Percentiles rank a stretch among this genome's conserved stretches.
Conservation (phyloP, 2,113 vertebrate genomes). For the Corythoichthys intestinalis region DNA sequence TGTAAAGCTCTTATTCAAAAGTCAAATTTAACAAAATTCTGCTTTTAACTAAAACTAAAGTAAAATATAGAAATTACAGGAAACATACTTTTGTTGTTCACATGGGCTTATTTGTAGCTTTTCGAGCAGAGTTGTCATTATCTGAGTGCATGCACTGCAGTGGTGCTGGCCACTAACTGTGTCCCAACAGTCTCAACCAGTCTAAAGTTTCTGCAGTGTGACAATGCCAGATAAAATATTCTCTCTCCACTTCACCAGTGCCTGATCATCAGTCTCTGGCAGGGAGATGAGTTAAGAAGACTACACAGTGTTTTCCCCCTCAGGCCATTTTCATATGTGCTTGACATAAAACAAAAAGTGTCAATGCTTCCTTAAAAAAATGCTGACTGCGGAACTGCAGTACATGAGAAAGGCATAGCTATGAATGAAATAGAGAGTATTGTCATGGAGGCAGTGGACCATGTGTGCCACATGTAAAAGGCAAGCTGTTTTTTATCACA, state of each 20-base stretch:
- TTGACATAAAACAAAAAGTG: conserved; percentile 17
- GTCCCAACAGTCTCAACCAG: conserved; percentile 48
- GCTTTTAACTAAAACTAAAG: not conserved
- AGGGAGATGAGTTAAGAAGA: conserved; percentile 63
- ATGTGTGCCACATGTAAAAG: not conserved
- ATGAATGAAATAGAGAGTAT: conserved; percentile 48
- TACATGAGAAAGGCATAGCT: conserved; percentile 47
- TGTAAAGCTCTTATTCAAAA: not conserved
- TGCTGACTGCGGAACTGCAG: conserved; percentile 47
- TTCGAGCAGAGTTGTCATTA: conserved; percentile 37
- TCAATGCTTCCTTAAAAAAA: conserved; percentile 37
- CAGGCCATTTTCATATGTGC: conserved; percentile 56
- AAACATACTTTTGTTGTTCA: conserved; percentile 1
- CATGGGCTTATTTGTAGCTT: conserved; percentile 16
- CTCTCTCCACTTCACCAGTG: conserved; percentile 44
- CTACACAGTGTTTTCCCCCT: conserved; percentile 60
- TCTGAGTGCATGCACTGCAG: conserved; percentile 31
- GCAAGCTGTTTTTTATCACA: not conserved
- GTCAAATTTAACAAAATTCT: not conserved
- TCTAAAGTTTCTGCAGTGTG: conserved; percentile 57
- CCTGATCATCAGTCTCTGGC: conserved; percentile 54
- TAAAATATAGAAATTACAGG: not conserved
- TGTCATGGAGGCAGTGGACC: not conserved
- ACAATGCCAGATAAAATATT: conserved; percentile 71
- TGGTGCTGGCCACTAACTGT: conserved; percentile 63